Percentiles rank a stretch among this genome's conserved stretches.
These are phyloP conservation scores for Rhincodon typus DNA, from an alignment of 2,797 vertebrate genomes.

Conservation along the genomic window DNA sequence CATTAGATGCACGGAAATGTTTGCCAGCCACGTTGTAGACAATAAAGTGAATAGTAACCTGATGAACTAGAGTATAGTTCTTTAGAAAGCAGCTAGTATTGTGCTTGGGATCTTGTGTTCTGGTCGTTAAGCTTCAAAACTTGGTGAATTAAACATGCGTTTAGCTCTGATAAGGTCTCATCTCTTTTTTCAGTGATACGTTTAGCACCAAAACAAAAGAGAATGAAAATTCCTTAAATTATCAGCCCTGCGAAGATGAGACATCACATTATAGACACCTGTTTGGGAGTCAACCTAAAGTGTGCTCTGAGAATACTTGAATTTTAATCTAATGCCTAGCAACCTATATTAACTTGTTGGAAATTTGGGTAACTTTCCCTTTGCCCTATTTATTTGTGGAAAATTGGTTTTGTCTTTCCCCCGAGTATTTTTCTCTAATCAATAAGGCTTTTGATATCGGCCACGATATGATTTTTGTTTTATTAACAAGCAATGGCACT, in stretches of 20 bases:
- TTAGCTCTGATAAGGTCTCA: background rate
- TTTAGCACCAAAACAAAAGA: background rate
- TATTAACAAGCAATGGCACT: background rate
- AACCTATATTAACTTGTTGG: background rate
- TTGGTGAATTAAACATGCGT: background rate
- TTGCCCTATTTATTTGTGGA: background rate
- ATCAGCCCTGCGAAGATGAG: background rate
- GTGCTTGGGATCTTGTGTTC: background rate
- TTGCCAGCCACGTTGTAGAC: background rate
- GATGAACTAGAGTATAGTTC: background rate
- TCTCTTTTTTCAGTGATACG: background rate
- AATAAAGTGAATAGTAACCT: background rate
- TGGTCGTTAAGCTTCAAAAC: background rate
- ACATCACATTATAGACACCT: background rate
- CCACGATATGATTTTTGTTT: background rate
- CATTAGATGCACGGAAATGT: background rate
- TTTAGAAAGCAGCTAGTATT: background rate
- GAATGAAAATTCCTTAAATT: background rate
- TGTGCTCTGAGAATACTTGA: background rate
- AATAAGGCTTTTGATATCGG: background rate
- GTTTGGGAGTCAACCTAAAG: background rate
- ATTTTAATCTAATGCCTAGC: background rate
- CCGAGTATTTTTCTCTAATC: background rate
- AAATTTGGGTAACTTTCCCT: background rate
- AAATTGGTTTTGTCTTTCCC: background rate